Evolutionary conservation across 2,797 vertebrate genomes (phyloP), one percentile per base, ranked within the genome.

Genomic region (Microctenopoma stevenorrisi): DNA sequence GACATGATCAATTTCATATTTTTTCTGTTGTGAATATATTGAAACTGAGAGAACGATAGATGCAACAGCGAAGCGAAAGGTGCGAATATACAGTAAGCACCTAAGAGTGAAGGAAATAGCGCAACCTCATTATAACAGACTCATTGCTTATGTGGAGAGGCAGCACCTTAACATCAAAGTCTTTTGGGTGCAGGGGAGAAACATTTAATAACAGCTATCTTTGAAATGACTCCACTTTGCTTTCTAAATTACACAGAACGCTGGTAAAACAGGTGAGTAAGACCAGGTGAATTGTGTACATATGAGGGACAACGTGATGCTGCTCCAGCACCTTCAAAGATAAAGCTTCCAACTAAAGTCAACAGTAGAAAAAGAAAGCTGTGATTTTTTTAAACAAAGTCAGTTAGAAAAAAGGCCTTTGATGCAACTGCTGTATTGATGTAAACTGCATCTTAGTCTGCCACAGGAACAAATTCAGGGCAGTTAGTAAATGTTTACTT

Each of bases 231-330:
- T 68, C 35, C 4, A 35, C 57, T 76, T 82, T 81, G 63, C 48
- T 71, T 64, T 67, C 58, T 61, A 86, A 86, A 90, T 78, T 84
- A 88, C 58, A 83, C 64, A 76, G 67, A 69, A 76, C 78, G 78
- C 30, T 68, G 65, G 68, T 52, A 65, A 35, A 54, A 72, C 14
- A 56, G 53, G 59, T 46, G 53, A 49, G 44, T 42, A 46, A 40
- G 64, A 75, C 48, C 16, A 66, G 77, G 78, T 69, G 64, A 80
- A 82, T 61, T 70, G 62, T 7, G 43, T 18, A 54, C 61, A 47
- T 70, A 62, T 35, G 65, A 63, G 66, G 76, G 73, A 73, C 14
- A 35, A 60, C 38, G 40, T 5, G 40, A 46, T 46, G 74, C 70
- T 59, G 64, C 61, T 43, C 49, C 69, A 75, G 55, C 63, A 37